A percentile compares a stretch with the other conserved stretches of the same genome.
Evolutionary conservation across 2,113 vertebrate genomes (phyloP).

Genomic region (Anhinga rufa): DNA sequence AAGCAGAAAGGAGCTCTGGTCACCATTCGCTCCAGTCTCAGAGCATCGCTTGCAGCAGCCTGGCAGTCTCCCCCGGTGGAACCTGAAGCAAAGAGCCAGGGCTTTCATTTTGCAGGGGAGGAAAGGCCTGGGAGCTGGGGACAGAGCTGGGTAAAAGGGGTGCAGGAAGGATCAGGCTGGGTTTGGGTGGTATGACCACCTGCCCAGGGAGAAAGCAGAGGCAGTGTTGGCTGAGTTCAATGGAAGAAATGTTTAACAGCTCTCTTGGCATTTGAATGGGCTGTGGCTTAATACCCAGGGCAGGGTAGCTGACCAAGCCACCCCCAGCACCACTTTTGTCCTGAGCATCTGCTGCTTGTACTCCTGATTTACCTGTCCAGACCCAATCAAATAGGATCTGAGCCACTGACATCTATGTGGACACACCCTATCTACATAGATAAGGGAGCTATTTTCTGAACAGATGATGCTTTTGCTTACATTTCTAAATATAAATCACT

Average conservation of each 20-base stretch:
- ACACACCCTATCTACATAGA: not conserved
- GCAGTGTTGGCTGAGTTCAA: accelerated
- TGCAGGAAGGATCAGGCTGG: not conserved
- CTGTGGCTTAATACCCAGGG: not conserved
- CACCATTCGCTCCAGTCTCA: accelerated
- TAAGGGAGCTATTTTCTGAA: not conserved
- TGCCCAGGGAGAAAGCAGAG: not conserved
- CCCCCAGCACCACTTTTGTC: not conserved
- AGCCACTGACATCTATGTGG: not conserved
- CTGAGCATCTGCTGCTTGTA: not conserved
- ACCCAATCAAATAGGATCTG: not conserved
- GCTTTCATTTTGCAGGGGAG: not conserved
- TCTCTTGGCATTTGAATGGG: not conserved
- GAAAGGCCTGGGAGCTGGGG: not conserved
- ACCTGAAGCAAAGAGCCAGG: not conserved
- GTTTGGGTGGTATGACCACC: not conserved
- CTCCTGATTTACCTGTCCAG: not conserved
- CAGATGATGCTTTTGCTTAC: not conserved
- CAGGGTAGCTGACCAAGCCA: not conserved
- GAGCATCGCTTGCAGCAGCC: not conserved
- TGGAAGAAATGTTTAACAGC: not conserved
- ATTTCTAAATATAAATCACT: not conserved
- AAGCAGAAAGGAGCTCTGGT: not conserved
- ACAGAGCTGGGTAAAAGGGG: not conserved
- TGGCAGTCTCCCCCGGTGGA: not conserved